Evolutionary conservation across 2,113 vertebrate genomes (phyloP), one percentile per base, ranked within the genome.

Genomic region (Brachyhypopomus occidentalis): DNA sequence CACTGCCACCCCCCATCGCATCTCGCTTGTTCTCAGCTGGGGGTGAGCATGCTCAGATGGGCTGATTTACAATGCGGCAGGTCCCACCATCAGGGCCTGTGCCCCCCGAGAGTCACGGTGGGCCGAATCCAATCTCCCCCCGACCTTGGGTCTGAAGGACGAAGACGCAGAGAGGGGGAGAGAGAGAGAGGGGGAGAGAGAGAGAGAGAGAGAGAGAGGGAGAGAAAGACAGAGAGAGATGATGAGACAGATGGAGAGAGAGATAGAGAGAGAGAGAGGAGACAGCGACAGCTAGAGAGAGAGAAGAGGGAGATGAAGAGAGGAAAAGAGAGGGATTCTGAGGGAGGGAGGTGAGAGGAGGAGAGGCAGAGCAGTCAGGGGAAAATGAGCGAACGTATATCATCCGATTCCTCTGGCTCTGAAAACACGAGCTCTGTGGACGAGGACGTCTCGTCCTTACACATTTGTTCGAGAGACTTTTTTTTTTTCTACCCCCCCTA

Each of bases 61-160:
- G 52, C 72, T 52, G 80, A 84, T 84, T 84, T 86, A 84, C 77
- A 84, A 75, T 81, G 70, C 23, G 5, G 59, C 67, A 55, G 74
- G 79, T 4, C 69, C 79, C 74, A 74, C 74, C 55, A 63, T 75
- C 64, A 74, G 23, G 58, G 62, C 75, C 48, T 66, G 63, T 66
- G 82, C 78, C 86, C 81, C 79, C 59, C 70, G 25, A 84, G 76
- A 83, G 79, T 79, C 81, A 77, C 63, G 23, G 78, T 72, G 78
- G 81, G 63, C 87, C 75, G 72, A 85, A 84, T 83, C 74, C 82
- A 88, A 86, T 88, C 84, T 87, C 64, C 27, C 25, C 34, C 66
- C 87, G 84, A 85, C 87, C 85, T 88, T 83, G 74, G 59, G 56
- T 78, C 77, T 82, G 67, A 86, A 88, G 87, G 87, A 84, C 85